These are phyloP conservation scores for Eueremaeus valkanovi DNA, from an alignment of 2,888 invertebrate species.

Conservation along the genomic window DNA sequence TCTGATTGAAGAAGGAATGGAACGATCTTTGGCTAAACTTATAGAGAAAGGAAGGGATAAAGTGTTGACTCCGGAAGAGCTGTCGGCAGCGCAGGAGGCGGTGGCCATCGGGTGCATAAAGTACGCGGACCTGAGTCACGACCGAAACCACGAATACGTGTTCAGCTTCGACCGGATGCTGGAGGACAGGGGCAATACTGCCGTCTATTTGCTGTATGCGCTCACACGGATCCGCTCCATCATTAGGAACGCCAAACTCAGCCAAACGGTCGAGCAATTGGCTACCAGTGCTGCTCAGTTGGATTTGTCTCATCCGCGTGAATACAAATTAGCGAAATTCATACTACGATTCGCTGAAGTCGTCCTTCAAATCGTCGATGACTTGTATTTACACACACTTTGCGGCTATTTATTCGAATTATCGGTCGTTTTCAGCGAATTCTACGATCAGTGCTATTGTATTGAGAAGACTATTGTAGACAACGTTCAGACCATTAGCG, in stretches of 20 bases:
- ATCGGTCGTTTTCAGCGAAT: slow-evolving; percentile 87
- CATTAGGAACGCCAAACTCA: slow-evolving; percentile 70
- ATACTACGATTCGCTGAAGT: slow-evolving; percentile 74
- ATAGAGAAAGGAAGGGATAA: slow-evolving; percentile 80
- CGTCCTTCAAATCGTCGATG: slow-evolving; percentile 72
- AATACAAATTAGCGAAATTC: slow-evolving; percentile 86
- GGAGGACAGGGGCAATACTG: slow-evolving; percentile 97
- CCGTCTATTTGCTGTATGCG: slow-evolving; percentile 92
- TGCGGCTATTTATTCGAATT: slow-evolving; percentile 96
- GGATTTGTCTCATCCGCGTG: slow-evolving; percentile 77
- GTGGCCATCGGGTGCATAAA: slow-evolving; percentile 98
- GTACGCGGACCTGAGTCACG: slow-evolving; percentile 93
- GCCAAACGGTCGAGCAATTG: slow-evolving; percentile 57
- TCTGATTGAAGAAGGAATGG: slow-evolving; percentile 78
- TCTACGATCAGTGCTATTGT: slow-evolving; percentile 96
- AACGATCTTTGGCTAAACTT: slow-evolving; percentile 67
- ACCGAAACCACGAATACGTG: slow-evolving; percentile 86
- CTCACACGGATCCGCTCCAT: slow-evolving; percentile 89
- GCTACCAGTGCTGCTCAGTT: slow-evolving; percentile 53
- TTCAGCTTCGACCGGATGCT: slow-evolving; percentile 98
- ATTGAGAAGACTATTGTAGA: slow-evolving; percentile 66
- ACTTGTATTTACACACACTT: slow-evolving; percentile 75
- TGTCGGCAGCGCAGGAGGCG: slow-evolving; percentile 77
- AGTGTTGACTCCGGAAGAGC: slow-evolving; percentile 69
- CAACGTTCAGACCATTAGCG: slow-evolving; percentile 64